Percentiles rank a stretch among this genome's conserved stretches.
phyloP scores from a whole-genome alignment of 2,113 vertebrate species.

The Hydropotes inermis region DNA sequence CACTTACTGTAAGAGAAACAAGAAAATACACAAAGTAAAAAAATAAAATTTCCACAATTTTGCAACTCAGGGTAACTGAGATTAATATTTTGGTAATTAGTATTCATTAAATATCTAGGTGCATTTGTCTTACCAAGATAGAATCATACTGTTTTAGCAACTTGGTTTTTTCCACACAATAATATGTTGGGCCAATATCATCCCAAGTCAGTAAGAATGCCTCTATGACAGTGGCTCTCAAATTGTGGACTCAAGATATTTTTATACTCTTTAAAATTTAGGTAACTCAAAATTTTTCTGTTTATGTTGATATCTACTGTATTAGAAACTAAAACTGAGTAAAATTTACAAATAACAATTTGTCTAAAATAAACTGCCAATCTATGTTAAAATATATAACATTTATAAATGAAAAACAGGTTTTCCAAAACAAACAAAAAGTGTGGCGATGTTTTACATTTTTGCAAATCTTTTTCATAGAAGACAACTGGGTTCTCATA shows the following conservation, averaged over 20 bases:
- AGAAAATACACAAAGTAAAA: background rate
- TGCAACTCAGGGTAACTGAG: background rate
- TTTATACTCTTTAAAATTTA: background rate
- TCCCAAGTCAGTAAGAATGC: background rate
- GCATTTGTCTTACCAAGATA: background rate
- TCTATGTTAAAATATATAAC: background rate
- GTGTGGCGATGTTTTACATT: background rate
- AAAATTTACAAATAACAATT: background rate
- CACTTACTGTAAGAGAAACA: background rate
- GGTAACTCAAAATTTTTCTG: background rate
- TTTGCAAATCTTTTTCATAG: background rate
- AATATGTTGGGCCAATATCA: background rate
- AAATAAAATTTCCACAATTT: background rate
- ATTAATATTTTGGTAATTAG: background rate
- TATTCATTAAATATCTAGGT: background rate
- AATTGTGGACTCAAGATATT: background rate
- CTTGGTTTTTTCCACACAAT: background rate
- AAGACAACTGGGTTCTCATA: background rate
- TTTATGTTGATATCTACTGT: background rate
- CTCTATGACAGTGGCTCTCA: background rate
- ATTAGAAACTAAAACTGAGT: background rate
- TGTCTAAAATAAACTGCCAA: background rate
- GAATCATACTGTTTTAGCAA: background rate
- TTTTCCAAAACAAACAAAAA: conserved; percentile 7
- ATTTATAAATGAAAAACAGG: background rate